Base-by-base conservation (phyloP, 1,140 invertebrate species). In the Dufourea novaeangliae region DNA sequence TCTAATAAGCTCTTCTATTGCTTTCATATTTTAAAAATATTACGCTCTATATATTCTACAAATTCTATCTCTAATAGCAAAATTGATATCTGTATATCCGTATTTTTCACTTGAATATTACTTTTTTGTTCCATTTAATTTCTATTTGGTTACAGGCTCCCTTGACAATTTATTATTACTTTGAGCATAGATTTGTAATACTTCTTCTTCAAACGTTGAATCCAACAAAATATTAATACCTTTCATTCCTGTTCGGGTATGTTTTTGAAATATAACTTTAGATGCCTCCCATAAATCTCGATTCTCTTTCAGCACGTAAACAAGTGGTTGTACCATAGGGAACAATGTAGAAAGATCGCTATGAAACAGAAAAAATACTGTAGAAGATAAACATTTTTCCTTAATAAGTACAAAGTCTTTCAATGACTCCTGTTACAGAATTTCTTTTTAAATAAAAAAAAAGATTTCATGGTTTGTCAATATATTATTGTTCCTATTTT, bases 271-370 rank as follows among this genome's bases (percentile, higher is more conserved):
- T 50, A 89, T 68, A 4, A 37, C 44, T 69, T 83, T 87, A 10
- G 87, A 83, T 4, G 69, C 62, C 74, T 83, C 66, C 90, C 90
- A 91, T 14, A 90, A 67, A 22, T 78, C 46, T n/a, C 84, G 83
- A 80, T 91, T 91, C 27, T 82, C 71, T 46, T 88, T 82, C 20
- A 91, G 78, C n/a, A 78, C 72, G 8, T 86, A 54, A 14, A 90
- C 78, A 50, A 90, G 82, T 44, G 79, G 68, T 25, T 85, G 59
- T 37, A 82, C 66, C 32, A 64, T 54, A 0, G 89, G 86, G 77
- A 93, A 93, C 75, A 93, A 79, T 22, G 72, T 87, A 46, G 88
- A 86, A 56, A 93, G 82, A 79, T 92, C 90, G 73, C 92, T 93
- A 69, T 39, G 88, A 79, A 50, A 77, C 14, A 76, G 74, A 82